Base-by-base conservation (phyloP, 2,797 vertebrate genomes). In the Micrastur ruficollis region DNA sequence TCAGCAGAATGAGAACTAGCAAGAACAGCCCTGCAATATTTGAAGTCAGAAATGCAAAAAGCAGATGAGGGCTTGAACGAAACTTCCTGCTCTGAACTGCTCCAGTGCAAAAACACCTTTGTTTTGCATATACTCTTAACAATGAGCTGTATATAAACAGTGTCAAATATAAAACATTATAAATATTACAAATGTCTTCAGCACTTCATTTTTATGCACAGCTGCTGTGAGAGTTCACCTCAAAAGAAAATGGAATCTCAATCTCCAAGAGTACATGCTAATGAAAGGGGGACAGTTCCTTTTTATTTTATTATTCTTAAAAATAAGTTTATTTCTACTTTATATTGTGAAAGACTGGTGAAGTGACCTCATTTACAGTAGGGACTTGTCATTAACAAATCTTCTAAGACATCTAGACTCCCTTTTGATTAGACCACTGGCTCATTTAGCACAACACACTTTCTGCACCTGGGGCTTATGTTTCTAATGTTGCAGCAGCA, bases 1-100 rank as follows among this genome's bases (percentile, higher is more conserved):
- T 94, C 91, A 94, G 91, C 87, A 75, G 78, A 93, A 93, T 11
- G 13, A 79, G n/a, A 94, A 75, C 34, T 32, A 62, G 32, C 22
- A 81, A 88, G 89, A 94, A 34, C 50, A 91, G 14, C 80, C 18
- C n/a, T 76, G 62, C 38, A 90, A 50, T 86, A 89, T 87, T 59
- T 87, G 61, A 92, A 94, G 66, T 31, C 27, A 10, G 79, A 70
- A 95, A 93, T 81, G 70, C 50, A 89, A 93, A 94, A 71, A 66
- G 7, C 14, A 75, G 73, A 72, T 0, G 2, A 74, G n/a, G 31
- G 34, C 29, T 63, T 62, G 40, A 95, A 79, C 55, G 68, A 72
- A 81, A 63, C 27, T 72, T 27, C 8, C 22, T 53, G 17, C 19
- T 81, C 61, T 67, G 36, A 91, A 52, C 27, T 65, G 36, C 13